Evolutionary conservation across 2,797 vertebrate species (phyloP), one percentile per base, ranked within the genome.

Genomic region (Sitta carolinensis): DNA sequence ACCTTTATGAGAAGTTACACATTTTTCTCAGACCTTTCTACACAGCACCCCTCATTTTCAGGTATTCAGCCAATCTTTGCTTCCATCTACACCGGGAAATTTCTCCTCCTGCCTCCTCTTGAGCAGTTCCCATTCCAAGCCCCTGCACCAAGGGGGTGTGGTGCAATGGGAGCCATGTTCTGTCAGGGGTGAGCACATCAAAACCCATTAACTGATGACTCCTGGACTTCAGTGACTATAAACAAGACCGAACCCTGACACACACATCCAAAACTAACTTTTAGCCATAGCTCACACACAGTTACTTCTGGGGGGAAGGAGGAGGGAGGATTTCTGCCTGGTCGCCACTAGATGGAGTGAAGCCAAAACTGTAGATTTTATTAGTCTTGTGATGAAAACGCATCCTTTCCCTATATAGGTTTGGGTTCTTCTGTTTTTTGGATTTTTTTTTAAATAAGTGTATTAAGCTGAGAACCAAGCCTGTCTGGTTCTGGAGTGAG

Each of bases 331-430:
- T 80, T 95, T 92, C 76, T 94, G 48, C 57, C 47, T 74, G 3
- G 32, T 91, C 88, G 92, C 96, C 96, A 86, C 96, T 96, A 97
- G 97, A 97, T 97, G 97, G 96, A 96, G 95, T 55, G 94, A 94
- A 92, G 93, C 90, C 94, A 96, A 97, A 97, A 84, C 42, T 76
- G 66, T 34, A 62, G 43, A 34, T 75, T 57, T 79, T 42, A 48
- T 76, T 67, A 76, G 34, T 15, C n/a, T 70, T 66, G 36, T 5
- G 5, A 7, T 40, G 30, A 52, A 76, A 91, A 76, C 0, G 1
- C 21, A 34, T n/a, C 40, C 7, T 54, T 69, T 79, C 66, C 36
- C n/a, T 26, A 5, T 4, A 34, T 0, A 13, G 4, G 25, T 34
- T 34, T 42, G 42, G 6, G 13, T 1, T 1, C 2, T 12, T 48